A percentile compares a stretch with the other conserved stretches of the same genome.
These are phyloP conservation scores for Anomalospiza imberbis DNA, from an alignment of 2,797 vertebrate genomes.

Conservation along the genomic window DNA sequence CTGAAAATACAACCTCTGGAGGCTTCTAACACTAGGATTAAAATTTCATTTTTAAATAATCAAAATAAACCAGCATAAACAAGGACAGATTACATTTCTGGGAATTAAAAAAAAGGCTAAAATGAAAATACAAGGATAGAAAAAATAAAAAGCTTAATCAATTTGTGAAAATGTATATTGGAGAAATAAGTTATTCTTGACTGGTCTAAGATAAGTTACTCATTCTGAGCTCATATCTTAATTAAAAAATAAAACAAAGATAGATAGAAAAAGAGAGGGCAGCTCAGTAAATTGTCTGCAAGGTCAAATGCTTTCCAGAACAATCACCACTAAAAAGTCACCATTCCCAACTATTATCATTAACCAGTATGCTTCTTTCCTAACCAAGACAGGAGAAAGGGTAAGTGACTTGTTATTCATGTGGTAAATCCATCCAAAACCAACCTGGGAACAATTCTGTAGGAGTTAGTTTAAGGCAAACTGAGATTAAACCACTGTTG, in stretches of 20 bases:
- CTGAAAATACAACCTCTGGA: slow-evolving; percentile 1
- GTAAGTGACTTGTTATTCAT: not conserved
- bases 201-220: not conserved
- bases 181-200: not conserved
- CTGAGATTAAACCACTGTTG: not conserved
- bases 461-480: not conserved
- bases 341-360: not conserved
- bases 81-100: slow-evolving; percentile 15
- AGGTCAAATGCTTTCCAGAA: not conserved
- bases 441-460: not conserved
- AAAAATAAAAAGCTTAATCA: not conserved
- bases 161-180: not conserved
- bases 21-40: slow-evolving; percentile 22
- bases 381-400: not conserved
- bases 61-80: not conserved
- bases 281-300: not conserved
- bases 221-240: not conserved
- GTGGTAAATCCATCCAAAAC: not conserved
- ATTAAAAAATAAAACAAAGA: not conserved
- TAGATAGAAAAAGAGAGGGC: not conserved
- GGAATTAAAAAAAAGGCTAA: not conserved
- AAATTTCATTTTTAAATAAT: slow-evolving; percentile 55
- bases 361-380: not conserved
- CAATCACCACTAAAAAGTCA: not conserved
- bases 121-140: not conserved